phyloP scores from a whole-genome alignment of 2,888 invertebrate genomes.

The Melanargia galathea region DNA sequence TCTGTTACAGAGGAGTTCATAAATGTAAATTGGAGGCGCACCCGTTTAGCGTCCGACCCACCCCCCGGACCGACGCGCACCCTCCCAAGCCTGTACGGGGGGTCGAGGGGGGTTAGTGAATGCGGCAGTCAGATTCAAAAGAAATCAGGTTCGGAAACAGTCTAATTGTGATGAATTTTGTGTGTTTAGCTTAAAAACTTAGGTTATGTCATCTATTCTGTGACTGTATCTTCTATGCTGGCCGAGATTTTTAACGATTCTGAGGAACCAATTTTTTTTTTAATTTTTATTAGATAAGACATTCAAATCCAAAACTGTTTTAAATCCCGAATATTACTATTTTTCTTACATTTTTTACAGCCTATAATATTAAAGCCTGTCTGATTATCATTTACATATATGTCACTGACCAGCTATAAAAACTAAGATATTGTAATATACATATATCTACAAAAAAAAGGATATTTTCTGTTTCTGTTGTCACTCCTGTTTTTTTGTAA shows the following conservation, averaged over 20 bases:
- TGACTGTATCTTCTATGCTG: background rate
- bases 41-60: conserved; percentile 63
- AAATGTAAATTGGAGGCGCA: conserved; percentile 81
- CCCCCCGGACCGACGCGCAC: conserved; percentile 28
- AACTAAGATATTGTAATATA: too few species aligned
- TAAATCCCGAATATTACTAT: too few species aligned
- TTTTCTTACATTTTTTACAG: too few species aligned
- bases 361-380: too few species aligned
- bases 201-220: background rate
- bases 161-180: conserved; percentile 23
- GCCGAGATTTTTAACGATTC: background rate
- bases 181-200: conserved; percentile 12
- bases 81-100: conserved; percentile 44
- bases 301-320: too few species aligned
- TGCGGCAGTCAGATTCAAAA: conserved; percentile 40
- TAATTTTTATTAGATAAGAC: too few species aligned
- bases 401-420: too few species aligned
- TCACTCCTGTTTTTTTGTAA: too few species aligned
- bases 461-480: too few species aligned
- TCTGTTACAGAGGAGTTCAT: conserved; percentile 80
- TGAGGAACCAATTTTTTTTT: too few species aligned
- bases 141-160: conserved; percentile 35
- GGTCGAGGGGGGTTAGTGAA: conserved; percentile 38
- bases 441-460: too few species aligned
- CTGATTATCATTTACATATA: too few species aligned